Base-by-base conservation (phyloP, 2,113 vertebrate species). In the Laticauda laticaudata region DNA sequence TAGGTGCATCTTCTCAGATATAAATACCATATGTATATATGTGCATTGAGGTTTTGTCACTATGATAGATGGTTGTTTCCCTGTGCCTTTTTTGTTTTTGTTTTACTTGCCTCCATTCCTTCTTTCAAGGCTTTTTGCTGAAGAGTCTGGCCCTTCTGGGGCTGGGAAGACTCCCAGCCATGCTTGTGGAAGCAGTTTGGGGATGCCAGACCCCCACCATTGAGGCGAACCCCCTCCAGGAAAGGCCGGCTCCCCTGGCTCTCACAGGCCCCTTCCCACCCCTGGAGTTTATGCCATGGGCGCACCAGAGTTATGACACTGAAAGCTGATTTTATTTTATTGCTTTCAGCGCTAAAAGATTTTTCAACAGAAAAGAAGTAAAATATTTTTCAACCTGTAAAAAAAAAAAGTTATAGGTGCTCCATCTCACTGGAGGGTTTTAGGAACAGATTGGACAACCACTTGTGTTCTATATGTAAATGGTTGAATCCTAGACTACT, bases 1-100 rank as follows among this genome's bases (percentile, higher is more conserved):
- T 53, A 53, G 51, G 51, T 53, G 51, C 51, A 93, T 87, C 91
- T 57, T 34, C 91, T 92, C 69, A 69, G 94, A 94, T 97, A 96
- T 97, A 97, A 96, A 97, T 97, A 51, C 48, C 9, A 1, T 51
- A 97, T 96, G 97, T 97, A 97, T 94, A 96, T 97, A 97, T 94
- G 96, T 97, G 96, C 95, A 55, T 96, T 94, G 92, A 85, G 92
- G 94, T 89, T 26, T 93, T 97, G 97, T 97, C 97, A 97, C 97
- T 97, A 97, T 2, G n/a, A 56, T 45, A 86, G 55, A 29, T 69
- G 91, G 91, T 90, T n/a, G 53, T 24, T 92, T 92, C 18, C 75
- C 56, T 75, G 89, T 91, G 29, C 29, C 29, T 51, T 51, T 51
- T 51, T 51, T n/a, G 12, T 1, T 15, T 29, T 21, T 51, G 24